A percentile compares a stretch with the other conserved stretches of the same genome.
Conservation (phyloP, 2,797 vertebrate species). For the Phalanger gymnotis region DNA sequence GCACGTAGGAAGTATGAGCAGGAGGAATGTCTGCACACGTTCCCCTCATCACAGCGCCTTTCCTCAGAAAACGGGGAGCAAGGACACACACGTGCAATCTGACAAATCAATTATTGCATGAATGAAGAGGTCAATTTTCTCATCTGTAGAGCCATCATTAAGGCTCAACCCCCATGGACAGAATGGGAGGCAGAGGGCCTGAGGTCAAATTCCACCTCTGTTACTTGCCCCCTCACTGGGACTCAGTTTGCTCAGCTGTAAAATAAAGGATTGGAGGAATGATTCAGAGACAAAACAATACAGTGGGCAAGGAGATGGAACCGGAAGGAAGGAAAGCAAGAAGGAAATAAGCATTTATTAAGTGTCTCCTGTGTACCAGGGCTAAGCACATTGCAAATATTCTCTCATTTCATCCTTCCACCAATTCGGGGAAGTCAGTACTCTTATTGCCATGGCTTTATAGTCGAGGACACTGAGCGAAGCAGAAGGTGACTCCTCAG, state of each 20-base stretch:
- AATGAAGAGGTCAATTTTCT: not conserved
- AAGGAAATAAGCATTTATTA: not conserved
- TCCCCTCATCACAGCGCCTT: not conserved
- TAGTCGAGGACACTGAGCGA: not conserved
- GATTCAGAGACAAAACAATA: not conserved
- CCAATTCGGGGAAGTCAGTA: not conserved
- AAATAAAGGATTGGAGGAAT: not conserved
- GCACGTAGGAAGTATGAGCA: fast-evolving
- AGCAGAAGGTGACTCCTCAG: not conserved
- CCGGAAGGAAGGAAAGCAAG: not conserved
- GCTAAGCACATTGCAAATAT: too few relatives aligned
- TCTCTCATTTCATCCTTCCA: too few relatives aligned
- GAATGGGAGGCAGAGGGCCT: not conserved
- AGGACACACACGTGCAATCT: fast-evolving
- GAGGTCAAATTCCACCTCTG: not conserved
- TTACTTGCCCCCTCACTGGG: not conserved
- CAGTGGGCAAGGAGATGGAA: too few relatives aligned
- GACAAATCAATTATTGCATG: not conserved
- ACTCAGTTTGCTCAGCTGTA: not conserved
- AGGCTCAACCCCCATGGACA: not conserved
- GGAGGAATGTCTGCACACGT: not conserved
- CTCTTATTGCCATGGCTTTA: not conserved
- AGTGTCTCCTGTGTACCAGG: not conserved
- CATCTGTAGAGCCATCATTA: not conserved
- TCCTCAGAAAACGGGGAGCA: not conserved